Evolutionary conservation across 1,140 invertebrate genomes (phyloP), one percentile per base, ranked within the genome.

Genomic region (Aricia agestis): DNA sequence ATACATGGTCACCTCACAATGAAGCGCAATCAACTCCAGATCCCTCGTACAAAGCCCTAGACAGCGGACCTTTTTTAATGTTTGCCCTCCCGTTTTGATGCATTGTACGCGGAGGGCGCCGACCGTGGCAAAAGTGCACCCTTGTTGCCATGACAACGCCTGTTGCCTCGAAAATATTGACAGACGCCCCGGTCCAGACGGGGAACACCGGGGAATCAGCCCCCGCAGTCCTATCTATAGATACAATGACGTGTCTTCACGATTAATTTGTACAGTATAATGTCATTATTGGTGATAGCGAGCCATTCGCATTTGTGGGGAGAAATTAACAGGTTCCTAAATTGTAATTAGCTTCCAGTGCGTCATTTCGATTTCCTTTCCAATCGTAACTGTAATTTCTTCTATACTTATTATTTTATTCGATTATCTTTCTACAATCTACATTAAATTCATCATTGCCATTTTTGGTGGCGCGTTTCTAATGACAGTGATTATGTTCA

Each of bases 61-160:
- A 85, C 81, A 82, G 82, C 76, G 79, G 81, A 79, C 71, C 79
- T 82, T 82, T 74, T 82, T 85, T 80, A 82, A 77, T 80, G 82
- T 86, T 83, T 84, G 88, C 81, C 82, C 80, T 81, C 82, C 85
- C 88, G 82, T 84, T 79, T 77, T 74, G 76, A 76, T 86, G 85
- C 85, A 86, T 85, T 86, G 82, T 84, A 82, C 81, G 75, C 67
- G 75, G 82, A 85, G 89, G 87, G 89, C 88, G 82, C 69, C 81
- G 84, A 89, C 84, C 85, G 86, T 76, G 77, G 79, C 75, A 81
- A 81, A 83, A 90, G 81, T 83, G 78, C 82, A 82, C 84, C 85
- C 85, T 83, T 78, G 89, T 91, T 77, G 74, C 81, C 80, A 91
- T 91, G 85, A 80, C 85, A 83, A 91, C 86, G 76, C 85, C 85